Evolutionary conservation across 2,113 vertebrate species (phyloP), one percentile per base, ranked within the genome.

Genomic region (Bubalus kerabau): DNA sequence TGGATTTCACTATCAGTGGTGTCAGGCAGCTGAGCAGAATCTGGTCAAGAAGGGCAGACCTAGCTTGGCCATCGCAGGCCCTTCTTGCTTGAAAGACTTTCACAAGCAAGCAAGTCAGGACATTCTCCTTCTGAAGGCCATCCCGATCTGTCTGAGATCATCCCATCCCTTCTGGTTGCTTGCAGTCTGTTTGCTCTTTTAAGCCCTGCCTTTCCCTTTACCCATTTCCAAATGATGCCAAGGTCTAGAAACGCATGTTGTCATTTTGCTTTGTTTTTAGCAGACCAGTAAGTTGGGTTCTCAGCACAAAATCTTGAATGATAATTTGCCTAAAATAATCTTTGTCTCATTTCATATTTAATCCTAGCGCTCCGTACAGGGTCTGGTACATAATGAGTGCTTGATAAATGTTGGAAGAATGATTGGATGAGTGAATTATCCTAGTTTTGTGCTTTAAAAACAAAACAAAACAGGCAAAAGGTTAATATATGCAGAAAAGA

Each of bases 401-500:
- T 95, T 87, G 57, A 74, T 91, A 96, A 97, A 56, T 94, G 43
- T 96, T 97, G 89, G 86, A 94, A 96, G 85, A 96, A 93, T 97
- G 91, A 97, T 50, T 89, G 96, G 96, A 97, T 97, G 90, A 96
- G 59, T 95, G 97, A 93, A 84, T 96, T 93, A 93, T 76, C 40
- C 92, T 76, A 78, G 52, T 97, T 97, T 91, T 94, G 43, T 94
- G 95, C 52, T 32, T 89, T 1, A 13, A 24, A 43, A 74, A 40
- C n/a, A 62, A 86, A 15, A 64, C 17, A 60, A 95, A 95, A 64
- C 91, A 96, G 91, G 54, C 48, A 60, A 98, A 98, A 98, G 97
- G 97, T 98, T 98, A 97, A 97, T 98, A 91, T 95, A 98, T 98
- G 93, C 97, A 62, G 93, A 93, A 87, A 96, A 97, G 96, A 95